Base-by-base conservation (phyloP, 1,140 invertebrate species). In the Cotesia glomerata region DNA sequence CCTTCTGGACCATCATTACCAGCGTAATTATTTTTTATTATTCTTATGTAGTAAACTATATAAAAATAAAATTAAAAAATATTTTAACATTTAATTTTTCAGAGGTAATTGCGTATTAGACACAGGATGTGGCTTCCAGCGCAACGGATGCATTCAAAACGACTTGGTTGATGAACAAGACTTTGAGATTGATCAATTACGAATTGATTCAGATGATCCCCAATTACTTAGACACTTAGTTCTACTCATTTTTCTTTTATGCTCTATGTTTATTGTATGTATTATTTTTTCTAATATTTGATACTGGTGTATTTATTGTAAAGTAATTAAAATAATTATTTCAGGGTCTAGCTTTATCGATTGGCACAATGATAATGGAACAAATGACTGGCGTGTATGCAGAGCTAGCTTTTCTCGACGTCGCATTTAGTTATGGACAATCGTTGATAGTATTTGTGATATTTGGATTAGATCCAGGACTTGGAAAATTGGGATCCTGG, bases 361-460 rank as follows among this genome's bases (percentile, higher is more conserved):
- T 95, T 13, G 97, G 96, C 92, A 94, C 92, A 11, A 83, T 98
- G 70, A 90, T 98, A 72, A 91, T 93, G 88, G 94, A 96, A 81
- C 90, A 94, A 79, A 91, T 94, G 80, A 93, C 93, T 59, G 97
- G 96, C 0, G 93, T 98, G 73, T 97, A 96, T 83, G 90, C 97
- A 0, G 96, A 98, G 86, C 86, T 98, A 18, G 92, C 95, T 76
- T 98, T 97, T 84, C 85, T 99, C 34, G 95, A 98, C 85, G 92
- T 94, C 14, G 93, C 94, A 45, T 88, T 97, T 0, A 95, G 94
- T 80, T 95, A 95, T 85, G 96, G 96, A 1, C 96, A 98, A 86
- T 94, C 93, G 49, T 86, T 96, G 51, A 91, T 97, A 72, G 91
- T 94, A 26, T 93, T 97, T 78, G 91, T 93, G 7, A 91, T 97